phyloP scores from a whole-genome alignment of 2,797 vertebrate genomes.

The Loriculus beryllinus region DNA sequence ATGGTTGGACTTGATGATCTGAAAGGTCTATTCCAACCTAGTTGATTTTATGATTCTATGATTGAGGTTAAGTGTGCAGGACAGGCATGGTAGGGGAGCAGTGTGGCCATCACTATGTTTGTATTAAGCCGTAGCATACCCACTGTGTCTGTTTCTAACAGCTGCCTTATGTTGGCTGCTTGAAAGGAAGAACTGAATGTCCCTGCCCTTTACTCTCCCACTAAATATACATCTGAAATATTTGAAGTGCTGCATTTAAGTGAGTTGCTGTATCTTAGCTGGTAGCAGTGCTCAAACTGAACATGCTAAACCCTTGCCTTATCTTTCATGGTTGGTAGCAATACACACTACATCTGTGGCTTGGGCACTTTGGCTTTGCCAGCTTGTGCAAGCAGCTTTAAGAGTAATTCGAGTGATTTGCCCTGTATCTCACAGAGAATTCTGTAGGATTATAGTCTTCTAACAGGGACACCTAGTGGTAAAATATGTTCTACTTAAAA shows the following conservation, averaged over 20 bases:
- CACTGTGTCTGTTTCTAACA: not conserved
- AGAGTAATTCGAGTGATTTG: not conserved
- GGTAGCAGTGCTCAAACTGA: not conserved
- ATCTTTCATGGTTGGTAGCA: not conserved
- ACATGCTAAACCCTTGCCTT: not conserved
- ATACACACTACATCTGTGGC: not conserved
- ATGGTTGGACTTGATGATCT: not conserved
- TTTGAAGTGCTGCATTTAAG: not conserved
- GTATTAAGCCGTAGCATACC: not conserved
- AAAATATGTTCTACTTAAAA: not conserved
- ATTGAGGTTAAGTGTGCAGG: not conserved
- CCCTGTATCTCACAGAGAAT: not conserved
- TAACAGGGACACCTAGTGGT: conserved; percentile 30
- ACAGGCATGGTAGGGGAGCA: not conserved
- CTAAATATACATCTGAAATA: not conserved
- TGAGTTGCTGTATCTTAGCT: not conserved
- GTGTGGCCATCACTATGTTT: rapidly evolving
- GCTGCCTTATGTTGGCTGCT: not conserved
- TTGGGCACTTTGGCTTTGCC: not conserved
- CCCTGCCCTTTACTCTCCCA: not conserved
- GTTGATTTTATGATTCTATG: not conserved
- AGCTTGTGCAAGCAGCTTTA: not conserved
- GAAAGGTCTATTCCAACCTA: not conserved
- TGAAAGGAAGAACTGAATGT: not conserved
- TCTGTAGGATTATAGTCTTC: not conserved